Evolutionary conservation across 1,140 invertebrate genomes (phyloP), one percentile per base, ranked within the genome.

Genomic region (Proales similis): DNA sequence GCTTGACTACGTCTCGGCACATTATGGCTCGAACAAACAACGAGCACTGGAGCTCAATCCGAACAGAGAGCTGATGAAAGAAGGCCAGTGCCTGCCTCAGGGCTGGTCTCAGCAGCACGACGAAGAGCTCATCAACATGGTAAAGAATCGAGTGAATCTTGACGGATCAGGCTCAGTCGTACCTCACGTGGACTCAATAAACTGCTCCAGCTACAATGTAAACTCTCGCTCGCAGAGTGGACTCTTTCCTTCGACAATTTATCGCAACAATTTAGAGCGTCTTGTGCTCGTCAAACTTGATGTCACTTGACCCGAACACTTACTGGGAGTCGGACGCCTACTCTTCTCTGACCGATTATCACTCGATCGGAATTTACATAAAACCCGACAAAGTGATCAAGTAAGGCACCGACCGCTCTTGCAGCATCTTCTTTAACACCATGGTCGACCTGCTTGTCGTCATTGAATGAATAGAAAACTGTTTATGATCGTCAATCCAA

Each of bases 271-370:
- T 12, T 12, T 22, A 26, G 24, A 32, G 17, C 26, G 5, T 27
- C 51, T 22, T 17, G n/a, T 70, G 70, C 9, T 63, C 68, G 4
- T 53, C 65, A 2, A 71, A 72, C 61, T 64, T 76, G 36, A 75
- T 72, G 14, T 73, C 74, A 66, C 70, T 68, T 11, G 69, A 74
- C 64, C 67, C 70, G 6, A 70, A 71, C 27, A 75, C 74, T 1
- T 75, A 68, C 63, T 76, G 74, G 74, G 74, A 76, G 51, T 75
- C 72, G 68, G 74, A 76, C 65, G 72, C 73, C 7, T 71, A 73
- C 24, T 64, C 27, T 9, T 62, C 32, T 17, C 30, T 22, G n/a
- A 48, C 38, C 29, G 36, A 29, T 47, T 24, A 57, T n/a, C 39
- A 63, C 24, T 12, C 36, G n/a, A 64, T 48, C 19, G n/a, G 46